Evolutionary conservation across 2,888 invertebrate species (phyloP).

Genomic region (Lacanobia oleracea): DNA sequence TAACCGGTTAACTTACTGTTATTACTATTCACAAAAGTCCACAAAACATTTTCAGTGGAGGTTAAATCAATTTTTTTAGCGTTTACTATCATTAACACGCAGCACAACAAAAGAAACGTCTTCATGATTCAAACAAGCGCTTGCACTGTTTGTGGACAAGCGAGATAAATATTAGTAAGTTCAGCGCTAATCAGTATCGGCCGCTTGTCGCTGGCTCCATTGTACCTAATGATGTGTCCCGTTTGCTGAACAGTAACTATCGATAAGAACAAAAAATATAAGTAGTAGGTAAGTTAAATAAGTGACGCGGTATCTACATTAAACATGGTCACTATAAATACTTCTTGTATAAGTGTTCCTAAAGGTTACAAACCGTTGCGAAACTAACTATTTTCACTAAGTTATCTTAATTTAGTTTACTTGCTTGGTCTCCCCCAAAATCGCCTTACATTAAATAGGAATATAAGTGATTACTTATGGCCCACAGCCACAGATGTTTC

Average conservation of each 20-base stretch:
- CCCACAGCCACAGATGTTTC: no score
- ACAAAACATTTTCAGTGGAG: constrained; percentile 64
- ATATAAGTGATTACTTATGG: no score
- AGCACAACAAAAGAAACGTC: constrained; percentile 57
- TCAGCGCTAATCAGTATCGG: constrained; percentile 50
- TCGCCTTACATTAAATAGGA: no score
- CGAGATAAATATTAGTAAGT: constrained; percentile 44
- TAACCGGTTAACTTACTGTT: constrained; percentile 79
- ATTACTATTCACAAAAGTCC: constrained; percentile 82
- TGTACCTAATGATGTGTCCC: constrained; percentile 50
- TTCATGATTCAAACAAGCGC: constrained; percentile 56
- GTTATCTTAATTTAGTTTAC: not conserved
- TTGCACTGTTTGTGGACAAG: constrained; percentile 51
- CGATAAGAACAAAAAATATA: constrained; percentile 59
- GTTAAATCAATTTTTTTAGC: constrained; percentile 63
- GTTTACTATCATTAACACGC: constrained; percentile 44
- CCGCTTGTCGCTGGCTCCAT: constrained; percentile 27
- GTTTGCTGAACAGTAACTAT: constrained; percentile 26
- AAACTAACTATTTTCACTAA: constrained; percentile 53
- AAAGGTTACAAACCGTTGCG: constrained; percentile 29
- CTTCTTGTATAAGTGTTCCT: constrained; percentile 10
- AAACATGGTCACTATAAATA: constrained; percentile 34
- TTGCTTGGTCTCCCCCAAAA: not conserved
- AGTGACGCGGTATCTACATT: not conserved
- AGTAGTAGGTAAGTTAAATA: constrained; percentile 5